These are phyloP conservation scores for Mungos mungo DNA, from an alignment of 2,113 vertebrate genomes.

Conservation along the genomic window DNA sequence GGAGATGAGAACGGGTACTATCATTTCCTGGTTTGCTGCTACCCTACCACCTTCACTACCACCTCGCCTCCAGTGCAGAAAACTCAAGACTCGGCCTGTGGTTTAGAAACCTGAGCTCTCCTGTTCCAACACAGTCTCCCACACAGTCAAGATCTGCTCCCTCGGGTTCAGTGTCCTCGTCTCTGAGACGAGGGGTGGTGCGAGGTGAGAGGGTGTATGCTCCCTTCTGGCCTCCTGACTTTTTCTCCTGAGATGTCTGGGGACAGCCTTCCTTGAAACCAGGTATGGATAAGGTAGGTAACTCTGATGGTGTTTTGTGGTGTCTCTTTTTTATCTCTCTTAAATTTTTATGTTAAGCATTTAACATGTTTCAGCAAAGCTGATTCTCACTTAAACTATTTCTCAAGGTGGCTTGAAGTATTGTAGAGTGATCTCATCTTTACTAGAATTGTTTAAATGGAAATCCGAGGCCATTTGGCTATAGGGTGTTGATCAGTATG, in stretches of 20 bases:
- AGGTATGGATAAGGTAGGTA: too few relatives aligned
- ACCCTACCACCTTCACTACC: accelerated
- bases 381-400: not conserved
- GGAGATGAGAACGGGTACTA: not conserved
- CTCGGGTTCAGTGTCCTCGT: not conserved
- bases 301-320: accelerated
- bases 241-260: not conserved
- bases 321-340: not conserved
- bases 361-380: not conserved
- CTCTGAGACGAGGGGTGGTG: not conserved
- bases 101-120: not conserved
- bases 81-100: not conserved
- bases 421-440: not conserved
- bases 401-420: not conserved
- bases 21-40: not conserved
- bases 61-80: not conserved
- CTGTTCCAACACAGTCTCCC: not conserved
- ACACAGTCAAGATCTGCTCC: not conserved
- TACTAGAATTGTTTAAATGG: not conserved
- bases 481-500: not conserved
- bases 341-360: not conserved
- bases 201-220: not conserved
- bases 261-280: not conserved
- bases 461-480: not conserved
- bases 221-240: not conserved